Base-by-base conservation (phyloP, 2,113 vertebrate genomes). In the Bucco capensis region DNA sequence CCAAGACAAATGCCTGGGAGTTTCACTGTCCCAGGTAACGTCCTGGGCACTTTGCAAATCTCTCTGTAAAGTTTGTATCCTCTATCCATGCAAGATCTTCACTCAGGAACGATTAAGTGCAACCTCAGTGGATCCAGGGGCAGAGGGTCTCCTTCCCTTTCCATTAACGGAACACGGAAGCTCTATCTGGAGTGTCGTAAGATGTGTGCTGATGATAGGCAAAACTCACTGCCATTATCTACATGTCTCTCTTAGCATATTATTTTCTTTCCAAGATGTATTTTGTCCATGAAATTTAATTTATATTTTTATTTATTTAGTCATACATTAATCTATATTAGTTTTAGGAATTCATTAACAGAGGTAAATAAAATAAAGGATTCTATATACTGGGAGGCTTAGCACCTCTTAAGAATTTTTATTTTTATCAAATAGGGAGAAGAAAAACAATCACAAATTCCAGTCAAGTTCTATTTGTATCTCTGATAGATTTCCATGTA, bases 21-120 rank as follows among this genome's bases (percentile, higher is more conserved):
- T 21, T 0, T 9, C 0, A 0, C 19, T 74, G 30, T 14, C 37
- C 38, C n/a, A 10, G 19, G 16, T 5, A 0, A n/a, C 23, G 31
- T 33, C 21, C 10, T 24, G 2, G 1, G 13, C 5, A 2, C 64
- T 67, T 33, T 40, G 24, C 10, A 82, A 71, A 78, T 21, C 8
- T 47, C n/a, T 47, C n/a, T 2, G 0, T 69, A 54, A 19, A 54
- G 14, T 51, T 17, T 79, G 3, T 10, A 5, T 67, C 28, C 27
- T 24, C 22, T 72, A 4, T 13, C 11, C 5, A 15, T 3, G 7
- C 3, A 70, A 60, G 9, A 42, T 54, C 40, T 76, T 80, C 42
- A 35, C 14, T 19, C 42, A 54, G 19, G 8, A 85, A 47, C 0
- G 1, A 16, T 33, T 6, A 70, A 23, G 38, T 14, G 5, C 12